A percentile compares a stretch with the other conserved stretches of the same genome.
Evolutionary conservation across 2,113 vertebrate genomes (phyloP).

Genomic region (Macrotis lagotis): DNA sequence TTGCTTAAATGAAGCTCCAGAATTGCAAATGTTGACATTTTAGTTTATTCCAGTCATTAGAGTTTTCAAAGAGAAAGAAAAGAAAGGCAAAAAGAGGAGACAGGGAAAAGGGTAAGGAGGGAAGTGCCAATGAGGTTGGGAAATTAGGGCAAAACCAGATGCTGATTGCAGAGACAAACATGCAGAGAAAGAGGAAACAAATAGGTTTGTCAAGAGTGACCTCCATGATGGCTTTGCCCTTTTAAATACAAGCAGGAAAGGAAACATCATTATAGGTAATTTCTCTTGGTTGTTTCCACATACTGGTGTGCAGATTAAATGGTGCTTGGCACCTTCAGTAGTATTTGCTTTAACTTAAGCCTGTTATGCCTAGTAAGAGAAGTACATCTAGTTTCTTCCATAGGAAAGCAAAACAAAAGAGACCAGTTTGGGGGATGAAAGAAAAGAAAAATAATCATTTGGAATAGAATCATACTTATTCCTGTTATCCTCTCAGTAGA

Average conservation of each 20-base stretch:
- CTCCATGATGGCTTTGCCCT: conserved; percentile 70
- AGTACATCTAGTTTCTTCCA: accelerated
- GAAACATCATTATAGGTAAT: conserved; percentile 66
- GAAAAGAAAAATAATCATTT: background rate
- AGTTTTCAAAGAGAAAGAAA: conserved; percentile 74
- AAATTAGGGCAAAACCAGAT: conserved; percentile 46
- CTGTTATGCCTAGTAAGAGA: background rate
- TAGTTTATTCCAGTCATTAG: conserved; percentile 85
- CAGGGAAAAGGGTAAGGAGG: conserved; percentile 24
- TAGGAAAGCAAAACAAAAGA: conserved; percentile 2
- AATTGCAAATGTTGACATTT: conserved; percentile 92
- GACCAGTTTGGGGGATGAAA: accelerated
- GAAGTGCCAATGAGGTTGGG: background rate
- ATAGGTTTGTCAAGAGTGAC: conserved; percentile 74
- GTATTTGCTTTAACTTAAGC: conserved; percentile 54
- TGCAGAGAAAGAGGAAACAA: conserved; percentile 72
- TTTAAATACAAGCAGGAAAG: conserved; percentile 75
- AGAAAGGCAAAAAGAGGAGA: conserved; percentile 50
- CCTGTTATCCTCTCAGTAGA: background rate
- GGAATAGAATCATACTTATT: background rate
- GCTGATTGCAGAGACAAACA: conserved; percentile 60
- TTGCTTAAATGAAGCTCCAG: conserved; percentile 86
- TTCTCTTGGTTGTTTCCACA: conserved; percentile 28
- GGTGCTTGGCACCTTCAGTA: background rate
- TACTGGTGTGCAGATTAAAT: conserved; percentile 28